Evolutionary conservation across 2,797 vertebrate genomes (phyloP).

Genomic region (Anguilla obscura): DNA sequence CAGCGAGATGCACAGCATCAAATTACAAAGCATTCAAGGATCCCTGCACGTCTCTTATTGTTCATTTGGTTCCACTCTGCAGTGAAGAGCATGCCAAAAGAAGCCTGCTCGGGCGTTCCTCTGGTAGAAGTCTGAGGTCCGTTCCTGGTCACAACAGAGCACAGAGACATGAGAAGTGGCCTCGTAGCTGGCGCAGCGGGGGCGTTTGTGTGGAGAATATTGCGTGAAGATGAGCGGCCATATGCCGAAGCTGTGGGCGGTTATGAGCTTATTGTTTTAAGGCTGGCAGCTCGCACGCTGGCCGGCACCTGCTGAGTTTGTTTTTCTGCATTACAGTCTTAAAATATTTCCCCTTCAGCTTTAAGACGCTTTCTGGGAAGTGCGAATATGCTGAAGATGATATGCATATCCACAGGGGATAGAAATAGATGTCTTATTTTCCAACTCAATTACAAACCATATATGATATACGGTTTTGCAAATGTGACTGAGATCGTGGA

Average conservation of each 20-base stretch:
- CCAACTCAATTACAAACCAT: not conserved
- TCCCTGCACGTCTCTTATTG: slow-evolving; percentile 2
- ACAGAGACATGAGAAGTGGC: not conserved
- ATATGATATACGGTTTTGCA: not conserved
- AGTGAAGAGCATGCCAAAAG: slow-evolving; percentile 2
- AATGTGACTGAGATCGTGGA: not conserved
- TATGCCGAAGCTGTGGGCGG: not conserved
- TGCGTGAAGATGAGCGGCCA: not conserved
- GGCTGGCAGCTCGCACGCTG: not conserved
- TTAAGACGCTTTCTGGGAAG: not conserved
- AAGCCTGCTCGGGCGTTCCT: not conserved
- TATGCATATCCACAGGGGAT: not conserved
- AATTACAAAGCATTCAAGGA: slow-evolving; percentile 17
- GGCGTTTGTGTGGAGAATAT: not conserved
- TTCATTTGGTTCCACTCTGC: not conserved
- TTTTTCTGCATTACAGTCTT: not conserved
- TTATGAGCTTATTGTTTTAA: not conserved
- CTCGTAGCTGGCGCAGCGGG: not conserved
- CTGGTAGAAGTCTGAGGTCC: not conserved
- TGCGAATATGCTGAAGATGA: not conserved
- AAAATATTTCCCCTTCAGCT: not conserved
- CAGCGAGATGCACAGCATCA: slow-evolving; percentile 6
- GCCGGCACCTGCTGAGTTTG: not conserved
- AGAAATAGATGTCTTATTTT: not conserved
- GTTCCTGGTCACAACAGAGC: not conserved